phyloP scores from a whole-genome alignment of 2,113 vertebrate genomes.

The Cyrtonyx montezumae region DNA sequence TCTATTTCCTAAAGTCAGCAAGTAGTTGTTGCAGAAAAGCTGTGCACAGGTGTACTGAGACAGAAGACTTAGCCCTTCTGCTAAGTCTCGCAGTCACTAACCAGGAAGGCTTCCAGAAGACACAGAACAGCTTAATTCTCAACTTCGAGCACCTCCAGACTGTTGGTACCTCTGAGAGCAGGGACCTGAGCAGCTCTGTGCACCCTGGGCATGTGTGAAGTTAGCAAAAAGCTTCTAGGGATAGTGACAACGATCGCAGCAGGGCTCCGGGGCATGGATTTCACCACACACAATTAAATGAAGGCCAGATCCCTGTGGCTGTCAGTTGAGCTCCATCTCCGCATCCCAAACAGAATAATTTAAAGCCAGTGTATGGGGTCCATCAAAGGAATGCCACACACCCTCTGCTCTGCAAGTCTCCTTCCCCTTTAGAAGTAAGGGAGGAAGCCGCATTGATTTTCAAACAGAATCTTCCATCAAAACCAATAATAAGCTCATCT shows the following conservation, averaged over 20 bases:
- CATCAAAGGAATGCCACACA: conserved; percentile 31
- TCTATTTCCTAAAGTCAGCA: background rate
- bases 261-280: background rate
- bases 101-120: background rate
- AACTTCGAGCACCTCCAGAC: background rate
- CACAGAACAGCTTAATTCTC: background rate
- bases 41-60: accelerated
- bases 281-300: background rate
- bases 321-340: conserved; percentile 29
- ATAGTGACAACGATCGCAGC: background rate
- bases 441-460: conserved; percentile 43
- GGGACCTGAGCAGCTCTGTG: background rate
- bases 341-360: conserved; percentile 59
- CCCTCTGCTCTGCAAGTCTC: background rate
- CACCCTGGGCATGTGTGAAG: background rate
- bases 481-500: conserved; percentile 13
- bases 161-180: background rate
- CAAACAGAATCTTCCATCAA: conserved; percentile 60
- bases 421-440: conserved; percentile 6
- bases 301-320: conserved; percentile 4
- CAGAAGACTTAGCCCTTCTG: background rate
- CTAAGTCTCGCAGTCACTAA: background rate
- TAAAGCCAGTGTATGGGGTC: background rate
- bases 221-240: background rate
- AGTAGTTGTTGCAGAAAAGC: background rate